Conservation (phyloP, 2,797 vertebrate species). For the Smutsia gigantea region DNA sequence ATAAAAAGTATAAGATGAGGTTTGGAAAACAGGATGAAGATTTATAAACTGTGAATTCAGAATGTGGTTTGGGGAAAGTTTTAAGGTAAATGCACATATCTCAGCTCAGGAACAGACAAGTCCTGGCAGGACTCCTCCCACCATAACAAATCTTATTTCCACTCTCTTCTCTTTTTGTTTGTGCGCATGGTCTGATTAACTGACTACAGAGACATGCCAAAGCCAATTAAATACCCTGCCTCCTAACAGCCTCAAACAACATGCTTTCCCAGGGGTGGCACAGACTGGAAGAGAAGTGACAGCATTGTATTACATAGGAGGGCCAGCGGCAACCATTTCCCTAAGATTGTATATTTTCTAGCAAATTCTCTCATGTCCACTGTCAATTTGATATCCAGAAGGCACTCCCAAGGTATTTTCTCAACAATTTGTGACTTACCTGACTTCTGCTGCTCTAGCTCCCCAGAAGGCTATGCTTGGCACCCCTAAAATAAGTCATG, state of each 20-base stretch:
- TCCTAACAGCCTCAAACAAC: not conserved
- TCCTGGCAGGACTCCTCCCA: constrained; percentile 6
- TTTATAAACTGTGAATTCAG: not conserved
- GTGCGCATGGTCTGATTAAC: not conserved
- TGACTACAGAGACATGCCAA: not conserved
- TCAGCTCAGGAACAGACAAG: constrained; percentile 29
- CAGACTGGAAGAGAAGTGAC: not conserved
- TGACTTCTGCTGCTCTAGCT: not conserved
- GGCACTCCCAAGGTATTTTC: not conserved
- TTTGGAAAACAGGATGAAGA: not conserved
- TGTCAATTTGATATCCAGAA: not conserved
- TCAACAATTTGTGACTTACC: not conserved
- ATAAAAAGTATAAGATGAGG: not conserved
- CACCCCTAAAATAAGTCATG: not conserved
- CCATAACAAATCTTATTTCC: constrained; percentile 33
- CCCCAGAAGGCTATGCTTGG: not conserved
- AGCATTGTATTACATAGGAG: not conserved
- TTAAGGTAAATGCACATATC: not conserved
- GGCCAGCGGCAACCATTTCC: not conserved
- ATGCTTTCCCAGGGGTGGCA: not conserved
- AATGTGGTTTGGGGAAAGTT: not conserved
- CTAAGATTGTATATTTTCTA: not conserved
- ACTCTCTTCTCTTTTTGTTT: constrained; percentile 24
- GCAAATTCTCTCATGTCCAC: not conserved
- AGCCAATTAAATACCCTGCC: not conserved